phyloP scores from a whole-genome alignment of 2,888 invertebrate genomes.

The Choreutis nemorana region DNA sequence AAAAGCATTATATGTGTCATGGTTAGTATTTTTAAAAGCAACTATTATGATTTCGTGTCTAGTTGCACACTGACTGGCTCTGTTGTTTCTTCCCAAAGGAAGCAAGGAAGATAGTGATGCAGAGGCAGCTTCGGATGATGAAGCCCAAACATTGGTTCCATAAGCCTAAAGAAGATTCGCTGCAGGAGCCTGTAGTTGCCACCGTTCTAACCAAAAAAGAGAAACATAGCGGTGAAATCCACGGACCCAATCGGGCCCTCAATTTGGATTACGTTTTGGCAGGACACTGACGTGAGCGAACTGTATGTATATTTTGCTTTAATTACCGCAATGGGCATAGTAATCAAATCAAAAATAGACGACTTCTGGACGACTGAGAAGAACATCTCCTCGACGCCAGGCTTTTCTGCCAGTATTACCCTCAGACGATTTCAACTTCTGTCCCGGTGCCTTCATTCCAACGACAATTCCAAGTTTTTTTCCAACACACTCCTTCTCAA shows the following conservation, averaged over 20 bases:
- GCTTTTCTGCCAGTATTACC: conserved; percentile 1
- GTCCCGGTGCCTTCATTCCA: neutral
- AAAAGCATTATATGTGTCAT: too few relatives aligned
- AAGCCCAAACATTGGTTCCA: too few relatives aligned
- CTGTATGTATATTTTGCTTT: conserved; percentile 3
- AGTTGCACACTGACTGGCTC: too few relatives aligned
- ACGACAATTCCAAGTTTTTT: neutral
- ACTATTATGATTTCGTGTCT: too few relatives aligned
- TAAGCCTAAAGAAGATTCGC: too few relatives aligned
- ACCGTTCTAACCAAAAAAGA: too few relatives aligned
- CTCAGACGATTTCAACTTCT: conserved; percentile 1
- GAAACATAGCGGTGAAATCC: neutral
- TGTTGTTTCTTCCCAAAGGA: too few relatives aligned
- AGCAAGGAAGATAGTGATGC: too few relatives aligned
- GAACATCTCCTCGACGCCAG: neutral
- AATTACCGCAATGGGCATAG: conserved; percentile 2
- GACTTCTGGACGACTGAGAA: conserved; percentile 1
- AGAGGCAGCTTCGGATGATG: too few relatives aligned
- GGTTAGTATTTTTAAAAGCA: too few relatives aligned
- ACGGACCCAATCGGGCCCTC: neutral
- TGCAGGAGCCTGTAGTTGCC: too few relatives aligned
- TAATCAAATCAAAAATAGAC: neutral
- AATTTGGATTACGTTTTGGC: conserved; percentile 1
- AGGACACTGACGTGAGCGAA: neutral
- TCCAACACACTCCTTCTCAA: neutral